Percentiles rank a stretch among this genome's conserved stretches.
phyloP scores from a whole-genome alignment of 2,113 vertebrate genomes.

The Uria lomvia region DNA sequence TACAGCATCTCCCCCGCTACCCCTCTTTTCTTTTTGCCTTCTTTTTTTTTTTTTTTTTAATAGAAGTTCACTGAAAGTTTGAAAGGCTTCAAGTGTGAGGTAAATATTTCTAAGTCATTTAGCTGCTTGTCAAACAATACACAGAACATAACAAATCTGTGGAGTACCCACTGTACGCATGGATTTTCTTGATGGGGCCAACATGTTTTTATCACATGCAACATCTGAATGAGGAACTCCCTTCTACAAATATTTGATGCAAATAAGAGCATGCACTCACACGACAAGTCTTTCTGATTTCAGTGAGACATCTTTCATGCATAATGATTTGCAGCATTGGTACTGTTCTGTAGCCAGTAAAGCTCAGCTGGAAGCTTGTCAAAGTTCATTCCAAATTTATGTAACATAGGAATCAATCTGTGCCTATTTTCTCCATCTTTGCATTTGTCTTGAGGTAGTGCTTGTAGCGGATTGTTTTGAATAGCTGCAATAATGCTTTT shows the following conservation, averaged over 20 bases:
- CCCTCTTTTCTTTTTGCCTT: too few species aligned
- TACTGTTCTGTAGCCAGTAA: background rate
- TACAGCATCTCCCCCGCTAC: background rate
- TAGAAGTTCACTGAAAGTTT: background rate
- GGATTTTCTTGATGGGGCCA: background rate
- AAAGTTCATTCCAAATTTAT: background rate
- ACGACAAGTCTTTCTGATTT: background rate
- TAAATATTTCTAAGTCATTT: background rate
- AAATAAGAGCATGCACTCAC: background rate
- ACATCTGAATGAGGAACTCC: background rate
- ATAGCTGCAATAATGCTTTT: background rate
- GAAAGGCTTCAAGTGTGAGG: background rate
- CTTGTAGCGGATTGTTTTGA: background rate
- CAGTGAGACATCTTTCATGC: background rate
- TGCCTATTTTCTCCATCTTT: background rate
- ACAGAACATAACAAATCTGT: background rate
- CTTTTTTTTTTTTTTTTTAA: background rate
- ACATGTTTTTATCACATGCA: background rate
- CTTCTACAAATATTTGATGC: background rate
- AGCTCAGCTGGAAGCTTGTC: constrained; percentile 9
- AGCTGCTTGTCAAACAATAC: background rate
- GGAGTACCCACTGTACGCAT: background rate
- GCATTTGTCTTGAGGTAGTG: background rate
- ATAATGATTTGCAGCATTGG: background rate
- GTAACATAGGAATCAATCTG: background rate